These are phyloP conservation scores for Prunella himalayana DNA, from an alignment of 2,113 vertebrate species.

Conservation along the genomic window DNA sequence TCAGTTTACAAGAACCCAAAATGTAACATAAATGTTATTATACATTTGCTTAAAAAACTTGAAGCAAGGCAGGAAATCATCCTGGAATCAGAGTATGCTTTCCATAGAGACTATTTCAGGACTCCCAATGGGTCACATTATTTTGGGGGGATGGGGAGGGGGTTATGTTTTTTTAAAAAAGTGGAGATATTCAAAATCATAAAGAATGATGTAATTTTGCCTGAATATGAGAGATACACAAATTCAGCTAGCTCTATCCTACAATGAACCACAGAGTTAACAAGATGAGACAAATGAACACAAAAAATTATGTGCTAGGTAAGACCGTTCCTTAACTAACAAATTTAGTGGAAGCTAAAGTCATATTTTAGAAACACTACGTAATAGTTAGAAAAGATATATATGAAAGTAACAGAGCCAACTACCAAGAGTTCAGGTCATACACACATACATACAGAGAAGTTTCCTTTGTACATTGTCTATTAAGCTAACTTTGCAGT, in stretches of 20 bases:
- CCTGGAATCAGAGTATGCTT: not conserved
- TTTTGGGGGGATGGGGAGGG: accelerated
- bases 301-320: not conserved
- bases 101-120: not conserved
- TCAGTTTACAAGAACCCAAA: not conserved
- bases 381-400: not conserved
- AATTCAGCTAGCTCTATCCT: not conserved
- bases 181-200: not conserved
- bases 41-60: not conserved
- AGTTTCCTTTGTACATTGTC: not conserved
- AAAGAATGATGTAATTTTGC: not conserved
- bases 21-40: not conserved
- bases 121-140: not conserved
- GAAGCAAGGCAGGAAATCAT: not conserved
- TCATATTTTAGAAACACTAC: not conserved
- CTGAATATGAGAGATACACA: not conserved
- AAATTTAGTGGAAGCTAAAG: not conserved
- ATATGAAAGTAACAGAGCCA: not conserved
- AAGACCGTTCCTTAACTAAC: not conserved
- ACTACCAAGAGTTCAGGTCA: not conserved
- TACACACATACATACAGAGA: not conserved
- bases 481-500: not conserved
- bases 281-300: not conserved
- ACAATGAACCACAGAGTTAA: not conserved
- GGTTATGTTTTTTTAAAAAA: not conserved